phyloP scores from a whole-genome alignment of 2,888 invertebrate genomes.

The Odontocolon sp. region DNA sequence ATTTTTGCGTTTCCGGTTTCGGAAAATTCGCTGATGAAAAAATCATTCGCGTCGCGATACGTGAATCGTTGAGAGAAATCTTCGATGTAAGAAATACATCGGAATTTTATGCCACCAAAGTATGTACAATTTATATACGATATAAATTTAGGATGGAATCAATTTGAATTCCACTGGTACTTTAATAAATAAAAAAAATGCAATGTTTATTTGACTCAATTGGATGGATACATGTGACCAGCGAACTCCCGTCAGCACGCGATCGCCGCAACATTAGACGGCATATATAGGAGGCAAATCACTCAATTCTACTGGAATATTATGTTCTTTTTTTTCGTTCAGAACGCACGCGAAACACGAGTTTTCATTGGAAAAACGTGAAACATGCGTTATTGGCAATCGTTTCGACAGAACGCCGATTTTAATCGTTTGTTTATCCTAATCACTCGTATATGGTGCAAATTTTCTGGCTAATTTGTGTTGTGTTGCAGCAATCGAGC shows the following conservation, averaged over 20 bases:
- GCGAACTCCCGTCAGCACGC: neutral
- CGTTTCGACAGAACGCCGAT: neutral
- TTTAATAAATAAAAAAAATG: conserved; percentile 24
- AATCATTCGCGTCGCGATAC: neutral
- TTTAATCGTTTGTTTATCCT: conserved; percentile 12
- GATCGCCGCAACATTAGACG: neutral
- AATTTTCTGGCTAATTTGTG: conserved; percentile 47
- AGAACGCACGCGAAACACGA: neutral
- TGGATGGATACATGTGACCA: conserved; percentile 20
- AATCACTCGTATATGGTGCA: conserved; percentile 42
- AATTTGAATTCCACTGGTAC: conserved; percentile 6
- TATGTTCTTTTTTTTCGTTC: neutral
- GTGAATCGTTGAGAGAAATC: no score
- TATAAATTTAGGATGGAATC: conserved; percentile 6
- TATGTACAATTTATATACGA: conserved; percentile 31
- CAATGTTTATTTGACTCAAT: conserved; percentile 16
- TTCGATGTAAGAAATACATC: no score
- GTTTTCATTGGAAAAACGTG: neutral
- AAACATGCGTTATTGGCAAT: conserved; percentile 6
- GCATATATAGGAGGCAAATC: neutral
- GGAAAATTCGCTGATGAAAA: neutral
- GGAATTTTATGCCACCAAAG: neutral
- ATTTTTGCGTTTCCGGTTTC: neutral
- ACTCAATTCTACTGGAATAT: neutral
- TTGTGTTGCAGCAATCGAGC: conserved; percentile 17